Evolutionary conservation across 1,140 invertebrate species (phyloP).

Genomic region (Zaprionus davidi): DNA sequence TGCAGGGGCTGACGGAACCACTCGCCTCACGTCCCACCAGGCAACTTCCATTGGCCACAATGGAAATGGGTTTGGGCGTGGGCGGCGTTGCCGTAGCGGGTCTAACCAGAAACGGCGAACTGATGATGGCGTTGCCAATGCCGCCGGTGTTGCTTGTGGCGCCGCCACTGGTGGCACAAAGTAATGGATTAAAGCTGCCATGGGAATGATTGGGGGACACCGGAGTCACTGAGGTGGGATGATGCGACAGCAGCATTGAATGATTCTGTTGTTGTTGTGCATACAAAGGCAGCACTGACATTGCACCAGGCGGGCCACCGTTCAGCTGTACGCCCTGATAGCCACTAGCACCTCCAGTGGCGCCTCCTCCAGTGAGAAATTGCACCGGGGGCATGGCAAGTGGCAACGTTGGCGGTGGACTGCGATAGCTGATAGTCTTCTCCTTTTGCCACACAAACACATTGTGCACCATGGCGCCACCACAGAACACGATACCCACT

Average conservation of each 20-base stretch:
- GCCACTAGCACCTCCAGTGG: not conserved
- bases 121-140: conserved; percentile 59
- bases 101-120: conserved; percentile 79
- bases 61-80: conserved; percentile 77
- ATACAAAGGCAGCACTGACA: conserved; percentile 62
- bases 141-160: conserved; percentile 26
- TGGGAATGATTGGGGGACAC: conserved; percentile 83
- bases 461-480: conserved; percentile 96
- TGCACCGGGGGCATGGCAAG: conserved; percentile 52
- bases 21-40: conserved; percentile 85
- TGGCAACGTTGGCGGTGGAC: conserved; percentile 74
- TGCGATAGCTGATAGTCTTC: conserved; percentile 86
- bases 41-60: conserved; percentile 44
- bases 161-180: conserved; percentile 25
- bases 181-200: conserved; percentile 80
- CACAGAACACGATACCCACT: conserved; percentile 95
- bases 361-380: conserved; percentile 32
- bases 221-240: conserved; percentile 79
- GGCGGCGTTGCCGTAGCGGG: conserved; percentile 85
- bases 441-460: conserved; percentile 97
- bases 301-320: not conserved
- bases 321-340: not conserved
- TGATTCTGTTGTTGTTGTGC: conserved; percentile 57
- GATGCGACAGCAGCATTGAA: conserved; percentile 45
- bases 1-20: conserved; percentile 87